phyloP scores from a whole-genome alignment of 1,140 invertebrate species.

The Bicyclus anynana region DNA sequence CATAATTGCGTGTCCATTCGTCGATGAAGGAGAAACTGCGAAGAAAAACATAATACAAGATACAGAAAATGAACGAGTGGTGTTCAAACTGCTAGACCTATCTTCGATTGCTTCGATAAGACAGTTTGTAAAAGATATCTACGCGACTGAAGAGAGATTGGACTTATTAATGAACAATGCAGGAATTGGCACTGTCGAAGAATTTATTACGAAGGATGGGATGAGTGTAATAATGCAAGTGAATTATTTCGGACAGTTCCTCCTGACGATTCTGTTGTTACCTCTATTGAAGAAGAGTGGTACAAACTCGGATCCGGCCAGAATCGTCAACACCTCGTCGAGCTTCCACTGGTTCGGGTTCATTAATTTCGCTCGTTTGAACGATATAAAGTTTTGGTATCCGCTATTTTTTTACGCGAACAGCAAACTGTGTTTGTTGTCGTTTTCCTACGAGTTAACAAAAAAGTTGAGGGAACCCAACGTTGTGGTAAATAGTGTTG shows the following conservation, averaged over 20 bases:
- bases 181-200: conserved; percentile 78
- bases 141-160: conserved; percentile 80
- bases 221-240: conserved; percentile 74
- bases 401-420: conserved; percentile 77
- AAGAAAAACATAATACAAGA: background rate
- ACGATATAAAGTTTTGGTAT: conserved; percentile 27
- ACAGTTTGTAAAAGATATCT: conserved; percentile 81
- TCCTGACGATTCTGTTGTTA: conserved; percentile 75
- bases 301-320: conserved; percentile 63
- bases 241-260: conserved; percentile 78
- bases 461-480: conserved; percentile 75
- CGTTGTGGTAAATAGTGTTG: conserved; percentile 76
- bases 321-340: conserved; percentile 68
- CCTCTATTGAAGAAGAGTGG: conserved; percentile 75
- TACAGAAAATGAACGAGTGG: conserved; percentile 78
- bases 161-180: conserved; percentile 92
- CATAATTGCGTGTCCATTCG: conserved; percentile 89
- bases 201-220: conserved; percentile 73
- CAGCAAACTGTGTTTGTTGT: conserved; percentile 83
- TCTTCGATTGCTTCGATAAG: conserved; percentile 82
- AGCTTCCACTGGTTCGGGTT: conserved; percentile 25
- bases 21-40: conserved; percentile 54
- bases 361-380: background rate
- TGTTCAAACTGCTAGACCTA: conserved; percentile 82
- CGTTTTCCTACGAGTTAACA: conserved; percentile 81